phyloP scores from a whole-genome alignment of 2,113 vertebrate species.

The Nannospalax galili region DNA sequence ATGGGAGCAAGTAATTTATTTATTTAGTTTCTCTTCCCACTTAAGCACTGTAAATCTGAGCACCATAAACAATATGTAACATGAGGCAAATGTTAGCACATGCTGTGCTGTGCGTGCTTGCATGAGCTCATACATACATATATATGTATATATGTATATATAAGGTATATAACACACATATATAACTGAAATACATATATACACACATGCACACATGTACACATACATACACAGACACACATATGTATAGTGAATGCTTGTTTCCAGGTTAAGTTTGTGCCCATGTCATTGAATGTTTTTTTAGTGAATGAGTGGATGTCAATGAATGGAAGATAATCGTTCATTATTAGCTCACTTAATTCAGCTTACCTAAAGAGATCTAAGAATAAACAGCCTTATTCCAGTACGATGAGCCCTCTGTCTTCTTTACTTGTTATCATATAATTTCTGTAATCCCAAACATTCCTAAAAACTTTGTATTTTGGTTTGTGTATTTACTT shows the following conservation, averaged over 20 bases:
- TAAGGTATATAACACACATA: background rate
- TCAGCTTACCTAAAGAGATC: background rate
- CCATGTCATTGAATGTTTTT: background rate
- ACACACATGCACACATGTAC: background rate
- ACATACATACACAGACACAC: too few relatives aligned
- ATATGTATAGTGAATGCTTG: background rate
- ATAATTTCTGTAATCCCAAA: background rate
- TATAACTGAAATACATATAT: background rate
- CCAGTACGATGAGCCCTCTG: background rate
- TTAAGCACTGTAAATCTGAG: background rate
- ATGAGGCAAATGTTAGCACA: background rate
- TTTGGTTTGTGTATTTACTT: background rate
- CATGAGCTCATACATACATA: background rate
- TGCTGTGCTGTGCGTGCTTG: background rate
- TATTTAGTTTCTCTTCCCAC: background rate
- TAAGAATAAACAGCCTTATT: background rate
- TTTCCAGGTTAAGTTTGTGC: background rate
- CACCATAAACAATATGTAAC: background rate
- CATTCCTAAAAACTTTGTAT: background rate
- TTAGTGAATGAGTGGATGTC: background rate
- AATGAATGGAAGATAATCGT: background rate
- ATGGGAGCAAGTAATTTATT: background rate
- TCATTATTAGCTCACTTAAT: constrained; percentile 2
- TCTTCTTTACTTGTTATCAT: background rate
- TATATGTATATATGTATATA: background rate